Conservation (phyloP, 2,888 invertebrate genomes). For the Lacanobia oleracea region DNA sequence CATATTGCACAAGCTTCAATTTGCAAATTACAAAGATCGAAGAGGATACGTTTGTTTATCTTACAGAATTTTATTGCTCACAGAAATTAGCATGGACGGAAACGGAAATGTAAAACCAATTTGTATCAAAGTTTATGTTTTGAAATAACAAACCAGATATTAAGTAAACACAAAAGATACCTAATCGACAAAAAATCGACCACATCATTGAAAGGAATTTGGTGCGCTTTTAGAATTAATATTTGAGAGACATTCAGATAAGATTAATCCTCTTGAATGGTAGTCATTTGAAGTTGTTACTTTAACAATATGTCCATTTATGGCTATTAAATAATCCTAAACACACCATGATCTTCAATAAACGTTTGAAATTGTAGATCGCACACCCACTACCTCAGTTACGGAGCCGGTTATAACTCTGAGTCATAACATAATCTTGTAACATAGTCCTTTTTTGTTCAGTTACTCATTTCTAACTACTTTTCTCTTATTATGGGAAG, state of each 20-base stretch:
- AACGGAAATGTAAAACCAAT: constrained; percentile 28
- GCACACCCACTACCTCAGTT: constrained; percentile 27
- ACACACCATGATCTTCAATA: constrained; percentile 11
- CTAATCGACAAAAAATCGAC: background rate
- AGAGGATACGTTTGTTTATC: constrained; percentile 11
- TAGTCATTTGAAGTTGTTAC: background rate
- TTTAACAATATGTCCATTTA: background rate
- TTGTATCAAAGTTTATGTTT: constrained; percentile 8
- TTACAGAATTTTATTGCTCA: background rate
- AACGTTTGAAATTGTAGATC: constrained; percentile 16
- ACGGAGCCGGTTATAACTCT: constrained; percentile 30
- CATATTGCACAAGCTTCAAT: background rate
- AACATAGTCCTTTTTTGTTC: constrained; percentile 36
- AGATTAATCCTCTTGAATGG: background rate
- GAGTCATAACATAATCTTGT: constrained; percentile 47
- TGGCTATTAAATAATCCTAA: background rate
- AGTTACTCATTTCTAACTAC: constrained; percentile 18
- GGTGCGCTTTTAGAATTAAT: background rate
- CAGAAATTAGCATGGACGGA: constrained; percentile 1
- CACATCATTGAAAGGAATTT: background rate
- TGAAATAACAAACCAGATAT: background rate
- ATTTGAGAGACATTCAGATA: background rate
- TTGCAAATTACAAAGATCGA: background rate
- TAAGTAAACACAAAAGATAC: too few species aligned
- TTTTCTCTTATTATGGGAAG: constrained; percentile 33